Evolutionary conservation across 2,113 vertebrate genomes (phyloP).

Genomic region (Paracanthobrama guichenoti): DNA sequence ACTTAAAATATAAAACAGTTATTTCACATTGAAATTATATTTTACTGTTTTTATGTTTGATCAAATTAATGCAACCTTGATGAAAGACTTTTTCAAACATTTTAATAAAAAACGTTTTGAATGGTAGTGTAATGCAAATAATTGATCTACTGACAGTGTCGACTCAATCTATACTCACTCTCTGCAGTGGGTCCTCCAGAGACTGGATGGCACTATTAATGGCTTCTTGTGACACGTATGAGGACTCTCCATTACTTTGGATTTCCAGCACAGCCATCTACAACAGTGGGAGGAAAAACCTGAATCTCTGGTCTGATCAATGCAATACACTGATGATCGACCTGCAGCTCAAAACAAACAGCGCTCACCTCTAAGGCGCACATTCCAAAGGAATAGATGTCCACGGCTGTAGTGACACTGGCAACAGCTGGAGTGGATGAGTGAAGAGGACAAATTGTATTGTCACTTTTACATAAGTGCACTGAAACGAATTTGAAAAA

Average conservation of each 20-base stretch:
- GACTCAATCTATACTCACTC: constrained; percentile 76
- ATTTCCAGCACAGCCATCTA: constrained; percentile 99
- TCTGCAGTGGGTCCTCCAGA: constrained; percentile 92
- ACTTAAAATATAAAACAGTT: too few species aligned
- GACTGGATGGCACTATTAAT: constrained; percentile 98
- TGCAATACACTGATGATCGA: neutral
- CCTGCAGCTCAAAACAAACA: neutral
- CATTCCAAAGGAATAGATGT: constrained; percentile 99
- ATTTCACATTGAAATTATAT: neutral
- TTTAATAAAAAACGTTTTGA: neutral
- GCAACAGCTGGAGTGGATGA: constrained; percentile 78
- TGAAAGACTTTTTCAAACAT: neutral
- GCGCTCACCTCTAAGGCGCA: constrained; percentile 94
- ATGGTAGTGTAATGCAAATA: neutral
- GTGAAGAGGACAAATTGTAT: neutral
- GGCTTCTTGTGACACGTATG: constrained; percentile 96
- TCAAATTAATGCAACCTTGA: neutral
- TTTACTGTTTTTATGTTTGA: neutral
- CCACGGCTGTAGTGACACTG: constrained; percentile 95
- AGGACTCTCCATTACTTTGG: constrained; percentile 96
- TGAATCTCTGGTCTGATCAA: neutral
- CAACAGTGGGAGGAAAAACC: neutral
- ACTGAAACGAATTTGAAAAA: neutral
- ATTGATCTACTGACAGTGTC: neutral
- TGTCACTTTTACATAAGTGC: neutral